These are phyloP conservation scores for Pomacea maculata DNA, from an alignment of 1,140 invertebrate genomes.

Conservation along the genomic window DNA sequence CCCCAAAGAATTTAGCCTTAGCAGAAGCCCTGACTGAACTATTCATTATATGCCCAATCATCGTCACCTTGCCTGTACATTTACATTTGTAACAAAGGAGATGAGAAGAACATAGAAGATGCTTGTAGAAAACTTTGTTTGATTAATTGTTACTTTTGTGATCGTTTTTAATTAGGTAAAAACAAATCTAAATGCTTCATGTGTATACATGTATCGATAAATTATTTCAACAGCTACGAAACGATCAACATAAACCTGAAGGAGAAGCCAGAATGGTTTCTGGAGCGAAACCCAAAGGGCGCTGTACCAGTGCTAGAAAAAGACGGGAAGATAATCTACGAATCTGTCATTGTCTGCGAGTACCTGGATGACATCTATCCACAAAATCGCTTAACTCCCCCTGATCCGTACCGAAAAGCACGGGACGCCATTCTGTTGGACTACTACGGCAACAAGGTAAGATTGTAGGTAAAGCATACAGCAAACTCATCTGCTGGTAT, in stretches of 20 bases:
- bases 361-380: conserved; percentile 86
- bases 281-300: conserved; percentile 76
- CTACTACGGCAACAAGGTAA: conserved; percentile 40
- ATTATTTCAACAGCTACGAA: conserved; percentile 74
- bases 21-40: no score
- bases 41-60: no score
- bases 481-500: neutral
- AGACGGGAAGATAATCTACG: conserved; percentile 76
- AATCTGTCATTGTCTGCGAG: conserved; percentile 83
- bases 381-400: conserved; percentile 73
- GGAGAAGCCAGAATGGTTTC: conserved; percentile 84
- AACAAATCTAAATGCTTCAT: no score
- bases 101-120: no score
- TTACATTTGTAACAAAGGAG: no score
- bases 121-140: no score
- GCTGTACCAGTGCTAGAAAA: conserved; percentile 85
- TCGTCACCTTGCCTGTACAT: no score
- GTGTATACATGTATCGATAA: no score
- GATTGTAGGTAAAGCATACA: neutral
- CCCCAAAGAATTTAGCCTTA: no score
- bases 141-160: no score
- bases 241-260: conserved; percentile 84
- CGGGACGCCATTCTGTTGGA: conserved; percentile 83
- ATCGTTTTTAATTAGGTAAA: no score
- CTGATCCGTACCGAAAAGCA: conserved; percentile 81